A percentile compares a stretch with the other conserved stretches of the same genome.
These are phyloP conservation scores for Caranx melampygus DNA, from an alignment of 2,113 vertebrate species.

Conservation along the genomic window DNA sequence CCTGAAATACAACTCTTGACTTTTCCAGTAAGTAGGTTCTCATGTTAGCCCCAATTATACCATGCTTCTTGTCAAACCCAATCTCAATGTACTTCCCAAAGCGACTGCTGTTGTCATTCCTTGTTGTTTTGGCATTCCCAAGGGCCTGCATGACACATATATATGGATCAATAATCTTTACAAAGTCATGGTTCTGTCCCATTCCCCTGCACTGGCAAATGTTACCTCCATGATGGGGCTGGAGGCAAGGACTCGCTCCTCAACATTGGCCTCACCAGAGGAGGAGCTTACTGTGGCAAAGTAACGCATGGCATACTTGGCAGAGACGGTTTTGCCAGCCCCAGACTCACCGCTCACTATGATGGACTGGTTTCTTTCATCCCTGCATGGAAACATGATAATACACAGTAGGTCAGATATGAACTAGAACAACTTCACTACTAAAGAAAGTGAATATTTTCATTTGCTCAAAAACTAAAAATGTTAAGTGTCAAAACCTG, in stretches of 20 bases:
- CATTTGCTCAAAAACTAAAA: background rate
- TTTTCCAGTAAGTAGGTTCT: slow-evolving; percentile 98
- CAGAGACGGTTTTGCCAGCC: slow-evolving; percentile 97
- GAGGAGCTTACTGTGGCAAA: slow-evolving; percentile 96
- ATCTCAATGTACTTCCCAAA: slow-evolving; percentile 99
- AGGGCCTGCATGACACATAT: slow-evolving; percentile 86
- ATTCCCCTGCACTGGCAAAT: background rate
- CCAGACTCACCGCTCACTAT: slow-evolving; percentile 98
- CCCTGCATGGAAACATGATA: slow-evolving; percentile 78
- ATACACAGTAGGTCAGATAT: slow-evolving; percentile 5
- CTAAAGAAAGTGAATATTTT: background rate
- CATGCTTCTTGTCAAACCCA: slow-evolving; percentile 92
- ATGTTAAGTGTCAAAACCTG: slow-evolving; percentile 82
- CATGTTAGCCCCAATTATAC: slow-evolving; percentile 96
- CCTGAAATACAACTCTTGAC: slow-evolving; percentile 98
- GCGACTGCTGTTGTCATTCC: slow-evolving; percentile 99
- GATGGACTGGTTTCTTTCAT: slow-evolving; percentile 96
- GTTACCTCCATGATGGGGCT: slow-evolving; percentile 99
- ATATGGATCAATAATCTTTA: background rate
- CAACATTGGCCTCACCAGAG: slow-evolving; percentile 90
- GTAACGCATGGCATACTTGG: slow-evolving; percentile 98
- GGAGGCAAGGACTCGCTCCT: slow-evolving; percentile 95
- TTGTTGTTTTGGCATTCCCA: slow-evolving; percentile 98
- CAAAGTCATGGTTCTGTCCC: background rate
- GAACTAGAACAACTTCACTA: background rate